Base-by-base conservation (phyloP, 2,797 vertebrate species). In the Syndactyla subalaris region DNA sequence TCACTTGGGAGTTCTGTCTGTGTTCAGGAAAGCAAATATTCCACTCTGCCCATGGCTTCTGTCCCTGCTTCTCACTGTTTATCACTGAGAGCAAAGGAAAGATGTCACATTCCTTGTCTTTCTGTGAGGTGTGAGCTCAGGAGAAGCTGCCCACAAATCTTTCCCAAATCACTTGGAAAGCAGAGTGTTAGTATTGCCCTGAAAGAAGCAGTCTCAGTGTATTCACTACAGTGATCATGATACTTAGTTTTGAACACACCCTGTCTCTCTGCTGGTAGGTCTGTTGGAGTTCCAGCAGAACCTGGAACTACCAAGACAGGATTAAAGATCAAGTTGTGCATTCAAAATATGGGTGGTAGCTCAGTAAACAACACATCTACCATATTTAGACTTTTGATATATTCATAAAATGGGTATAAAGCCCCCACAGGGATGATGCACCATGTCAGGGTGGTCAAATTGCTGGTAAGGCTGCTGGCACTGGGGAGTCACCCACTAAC, bases 371-470 rank as follows among this genome's bases (percentile, higher is more conserved):
- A 30, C 0, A 5, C 3, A 30, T 72, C 20, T 87, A 16, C 14
- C 24, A 13, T 49, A 36, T 48, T 61, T 4, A 23, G 43, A 8
- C 14, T 68, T 61, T 52, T 36, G 39, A 32, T 46, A n/a, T 0
- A 2, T 36, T 59, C 27, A 16, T 15, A 54, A 45, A 67, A 67
- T 14, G 14, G 34, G 9, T 8, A 7, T n/a, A 29, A 66, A 55
- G 4, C 4, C n/a, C 15, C 19, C 2, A 3, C 1, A 5, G 3
- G 10, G 10, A 16, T 10, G 32, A 29, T 15, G 51, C 15, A 30
- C 24, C 5, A 6, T 2, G 24, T 30, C 30, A 41, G 27, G 29
- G 3, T 34, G 29, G 6, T n/a, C 2, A 45, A 10, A 7, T 22
- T 39, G 49, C 34, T 54, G 26, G 15, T 16, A 36, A 49, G 13